Conservation (phyloP, 2,888 invertebrate genomes). For the Sphecodes monilicornis region DNA sequence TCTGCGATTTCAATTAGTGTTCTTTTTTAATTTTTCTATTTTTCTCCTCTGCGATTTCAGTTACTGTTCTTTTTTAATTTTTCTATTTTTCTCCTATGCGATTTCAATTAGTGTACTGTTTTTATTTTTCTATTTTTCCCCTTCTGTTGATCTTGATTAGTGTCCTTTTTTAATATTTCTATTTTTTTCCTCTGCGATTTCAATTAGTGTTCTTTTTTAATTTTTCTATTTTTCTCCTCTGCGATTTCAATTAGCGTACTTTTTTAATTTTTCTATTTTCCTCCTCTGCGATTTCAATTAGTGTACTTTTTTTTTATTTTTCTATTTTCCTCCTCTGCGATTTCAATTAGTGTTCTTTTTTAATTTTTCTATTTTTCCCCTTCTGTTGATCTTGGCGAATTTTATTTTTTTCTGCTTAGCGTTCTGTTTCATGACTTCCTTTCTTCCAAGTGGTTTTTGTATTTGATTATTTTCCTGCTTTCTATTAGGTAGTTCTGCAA, state of each 20-base stretch:
- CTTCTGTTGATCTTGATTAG: rapidly evolving
- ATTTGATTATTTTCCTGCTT: background rate
- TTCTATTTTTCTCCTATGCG: background rate
- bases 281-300: background rate
- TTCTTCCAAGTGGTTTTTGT: background rate
- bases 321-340: background rate
- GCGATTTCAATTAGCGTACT: too few species aligned
- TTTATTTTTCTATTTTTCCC: background rate
- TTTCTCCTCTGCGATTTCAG: too few species aligned
- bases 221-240: background rate
- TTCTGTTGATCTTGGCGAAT: too few species aligned
- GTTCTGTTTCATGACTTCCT: too few species aligned
- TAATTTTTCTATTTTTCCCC: background rate
- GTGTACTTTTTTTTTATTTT: too few species aligned
- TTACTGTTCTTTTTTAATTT: background rate
- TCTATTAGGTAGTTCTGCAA: background rate
- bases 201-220: too few species aligned
- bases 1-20: too few species aligned
- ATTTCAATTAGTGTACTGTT: too few species aligned
- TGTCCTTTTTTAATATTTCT: background rate
- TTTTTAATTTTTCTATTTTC: too few species aligned
- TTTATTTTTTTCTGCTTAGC: too few species aligned
- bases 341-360: background rate
- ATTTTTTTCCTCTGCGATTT: background rate
- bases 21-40: background rate